Evolutionary conservation across 2,888 invertebrate species (phyloP), one percentile per base, ranked within the genome.

Genomic region (Cheilosia scutellata): DNA sequence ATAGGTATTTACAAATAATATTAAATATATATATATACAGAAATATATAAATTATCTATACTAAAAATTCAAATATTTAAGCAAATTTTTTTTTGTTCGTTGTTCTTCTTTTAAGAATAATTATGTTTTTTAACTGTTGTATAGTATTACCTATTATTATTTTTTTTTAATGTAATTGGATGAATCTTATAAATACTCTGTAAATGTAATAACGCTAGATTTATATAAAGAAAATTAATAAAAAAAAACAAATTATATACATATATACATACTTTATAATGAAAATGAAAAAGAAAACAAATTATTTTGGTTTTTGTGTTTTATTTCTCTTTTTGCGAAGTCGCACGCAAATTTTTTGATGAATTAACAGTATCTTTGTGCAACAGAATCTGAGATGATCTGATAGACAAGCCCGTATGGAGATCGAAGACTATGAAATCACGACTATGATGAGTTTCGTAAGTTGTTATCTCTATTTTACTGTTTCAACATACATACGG

Each of bases 201-300:
- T 84, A 84, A 49, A 84, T 84, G 84, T 84, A 84, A 80, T 75
- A 80, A 79, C 53, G 74, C 47, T 84, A 84, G 80, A 80, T 75
- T 80, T 63, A 74, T 68, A 80, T 53, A 68, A 79, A 70, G 37
- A 37, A 66, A 84, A 65, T 62, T 75, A 65, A 49, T 74, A 65
- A 51, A 77, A 55, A 75, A 78, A 63, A 49, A 62, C 65, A 11
- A 47, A 47, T 20, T 55, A 55, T 47, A 60, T 49, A 71, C 31
- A 31, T 20, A 58, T 58, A 58, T 40, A 74, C 27, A 71, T 44
- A 71, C 33, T 79, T 79, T 74, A 74, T 74, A 70, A 78, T 78
- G 74, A 63, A 83, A 79, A 74, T 60, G 60, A 57, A 68, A 42
- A 53, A n/a, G 58, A 51, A 16, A 37, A n/a, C 11, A 25, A 27